Base-by-base conservation (phyloP, 1,140 invertebrate genomes). In the Heliothis subflexa region DNA sequence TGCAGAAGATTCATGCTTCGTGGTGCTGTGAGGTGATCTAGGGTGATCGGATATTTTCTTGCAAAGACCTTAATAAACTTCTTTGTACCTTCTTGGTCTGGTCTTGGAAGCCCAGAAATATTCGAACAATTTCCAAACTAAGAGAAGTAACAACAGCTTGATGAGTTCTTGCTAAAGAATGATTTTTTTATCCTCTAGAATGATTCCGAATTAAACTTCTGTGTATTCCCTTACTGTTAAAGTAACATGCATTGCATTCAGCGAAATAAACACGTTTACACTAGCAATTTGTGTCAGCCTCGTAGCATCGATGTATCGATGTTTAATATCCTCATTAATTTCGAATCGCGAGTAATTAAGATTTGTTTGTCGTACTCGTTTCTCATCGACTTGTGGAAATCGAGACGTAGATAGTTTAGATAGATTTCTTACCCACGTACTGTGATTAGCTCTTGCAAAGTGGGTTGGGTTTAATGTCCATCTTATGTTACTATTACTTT, bases 241-340 rank as follows among this genome's bases (percentile, higher is more conserved):
- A 45, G 61, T 59, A 59, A 59, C 61, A 62, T 62, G 33, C 5
- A 14, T 25, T 62, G 61, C n/a, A 62, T 45, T 40, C 11, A 45
- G 33, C 45, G 59, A 62, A 62, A 40, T 62, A 62, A 62, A 62
- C 59, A 62, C 28, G 59, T 62, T 62, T 62, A 62, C 59, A 62
- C 59, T 45, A 5, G 61, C 28, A 62, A 62, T 62, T 62, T 62
- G 28, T 62, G 61, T 62, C 61, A 62, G 61, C 33, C 61, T 45
- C 25, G 14, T 40, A 62, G n/a, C 61, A 45, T 62, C 61, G 33
- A 62, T 62, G 61, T 62, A 62, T 62, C 61, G 61, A 62, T 9
- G 61, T 62, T 62, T 33, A 62, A 40, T 62, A 62, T 62, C 61
- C 28, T 62, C 61, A 33, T 62, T 40, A 62, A 62, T 40, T 62